Evolutionary conservation across 2,888 invertebrate species (phyloP), one percentile per base, ranked within the genome.

Genomic region (Diaprepes abbreviatus): DNA sequence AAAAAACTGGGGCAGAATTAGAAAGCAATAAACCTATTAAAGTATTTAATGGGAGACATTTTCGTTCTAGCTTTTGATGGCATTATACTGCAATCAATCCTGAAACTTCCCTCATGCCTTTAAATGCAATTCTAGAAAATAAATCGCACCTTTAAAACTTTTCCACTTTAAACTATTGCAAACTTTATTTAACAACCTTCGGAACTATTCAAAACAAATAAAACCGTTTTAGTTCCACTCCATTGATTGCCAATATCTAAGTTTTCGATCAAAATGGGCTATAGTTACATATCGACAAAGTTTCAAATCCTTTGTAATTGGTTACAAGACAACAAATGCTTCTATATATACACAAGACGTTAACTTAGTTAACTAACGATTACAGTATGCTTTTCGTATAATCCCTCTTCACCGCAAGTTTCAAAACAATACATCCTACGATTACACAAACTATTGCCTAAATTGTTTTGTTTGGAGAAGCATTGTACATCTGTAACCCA

Each of bases 371-470:
- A 72, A 70, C 73, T 71, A 73, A 73, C 72, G 73, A 74, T 74
- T 74, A 75, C 74, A 73, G 74, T 73, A 70, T 64, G 63, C 70
- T 69, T 72, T 65, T 60, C 66, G 33, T 14, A 35, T 75, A 75
- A 76, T 75, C 75, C 70, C 35, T 48, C 24, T 71, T 65, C 24
- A 68, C 75, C 76, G 60, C 75, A 73, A 77, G 74, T 76, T 77
- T 73, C 73, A 73, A 77, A 75, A 76, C 75, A 75, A 63, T 63
- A 52, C 52, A 31, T 63, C 63, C 38, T 52, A 5, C 54, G 54
- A 63, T 63, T 40, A 45, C 19, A 31, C 12, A 45, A 33, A 59
- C 48, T 33, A 48, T 10, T 40, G 38, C 28, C 36, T 54, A 52
- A 54, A 36, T 54, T 21, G 54, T 45, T 57, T 66, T 66, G 59